Percentiles rank a stretch among this genome's conserved stretches.
Evolutionary conservation across 1,140 invertebrate species (phyloP).

Genomic region (Aleiodes sp.): DNA sequence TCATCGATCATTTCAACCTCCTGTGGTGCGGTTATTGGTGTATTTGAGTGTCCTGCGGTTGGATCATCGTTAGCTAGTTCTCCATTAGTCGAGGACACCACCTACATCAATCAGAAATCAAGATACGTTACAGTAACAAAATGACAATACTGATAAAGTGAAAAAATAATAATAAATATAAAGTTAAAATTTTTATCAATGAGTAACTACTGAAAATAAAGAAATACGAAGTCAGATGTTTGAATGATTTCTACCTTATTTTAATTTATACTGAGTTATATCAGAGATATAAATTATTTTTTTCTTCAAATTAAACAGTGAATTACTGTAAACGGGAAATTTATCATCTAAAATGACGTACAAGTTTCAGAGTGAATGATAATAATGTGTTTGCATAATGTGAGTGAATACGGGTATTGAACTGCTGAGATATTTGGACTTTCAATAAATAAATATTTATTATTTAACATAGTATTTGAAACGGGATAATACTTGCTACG

Average conservation of each 20-base stretch:
- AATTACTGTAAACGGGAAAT: neutral
- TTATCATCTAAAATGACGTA: neutral
- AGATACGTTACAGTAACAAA: too few relatives aligned
- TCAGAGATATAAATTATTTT: neutral
- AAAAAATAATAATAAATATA: too few relatives aligned
- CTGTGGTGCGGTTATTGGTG: constrained; percentile 90
- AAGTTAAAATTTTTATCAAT: too few relatives aligned
- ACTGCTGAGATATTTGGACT: neutral
- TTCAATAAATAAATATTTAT: neutral
- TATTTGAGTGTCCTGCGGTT: constrained; percentile 94
- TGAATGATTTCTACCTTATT: too few relatives aligned
- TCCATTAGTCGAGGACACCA: constrained; percentile 97
- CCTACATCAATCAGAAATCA: constrained; percentile 72
- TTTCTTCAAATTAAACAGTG: neutral
- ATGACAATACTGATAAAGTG: too few relatives aligned
- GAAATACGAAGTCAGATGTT: too few relatives aligned
- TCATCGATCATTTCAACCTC: constrained; percentile 93
- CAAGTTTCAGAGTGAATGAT: neutral
- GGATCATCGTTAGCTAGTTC: constrained; percentile 95
- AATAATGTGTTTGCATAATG: neutral
- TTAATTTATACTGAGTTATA: too few relatives aligned
- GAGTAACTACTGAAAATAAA: too few relatives aligned
- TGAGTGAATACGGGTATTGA: neutral
- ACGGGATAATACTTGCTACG: neutral
- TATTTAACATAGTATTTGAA: constrained; percentile 15